Evolutionary conservation across 2,888 invertebrate genomes (phyloP), one percentile per base, ranked within the genome.

Genomic region (Hirtodrosophila confusa): DNA sequence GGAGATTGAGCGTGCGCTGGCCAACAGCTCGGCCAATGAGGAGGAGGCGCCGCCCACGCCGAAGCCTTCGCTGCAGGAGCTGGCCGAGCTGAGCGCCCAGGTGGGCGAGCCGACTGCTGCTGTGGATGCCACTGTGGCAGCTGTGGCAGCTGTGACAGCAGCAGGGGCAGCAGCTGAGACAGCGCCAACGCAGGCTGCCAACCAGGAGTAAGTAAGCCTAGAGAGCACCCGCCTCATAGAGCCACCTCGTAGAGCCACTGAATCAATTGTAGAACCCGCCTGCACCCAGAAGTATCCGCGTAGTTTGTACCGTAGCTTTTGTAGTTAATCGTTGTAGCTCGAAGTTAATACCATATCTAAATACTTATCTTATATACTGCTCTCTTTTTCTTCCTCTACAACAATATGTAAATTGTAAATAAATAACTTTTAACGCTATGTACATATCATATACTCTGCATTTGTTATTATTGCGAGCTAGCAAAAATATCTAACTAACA

Each of bases 1-100:
- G 45, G 91, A 92, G 80, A 91, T 91, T 11, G 91, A 91, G 53
- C 69, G 88, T 29, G 90, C 89, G 1, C 65, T 90, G 64, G 90
- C 91, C 44, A 91, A 90, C 58, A 68, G 45, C 17, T 48, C 51
- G 31, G 56, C 51, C 7, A 62, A 74, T 29, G 76, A 75, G 17
- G 85, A 88, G 43, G 82, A 85, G 60, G 87, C 85, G 66, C 89
- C 91, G 35, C 90, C 91, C 3, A 90, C 91, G 44, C 91, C 91
- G 3, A 89, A 89, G 41, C 91, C 91, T 6, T 90, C 90, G 17
- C 69, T 89, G 47, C 78, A 89, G 7, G 91, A 91, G 63, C 75
- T 91, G 62, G 89, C 86, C n/a, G 72, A 85, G 6, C 43, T 90
- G 3, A 76, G 70, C 43, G 27, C 11, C 1, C 17, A 17, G 17